A percentile compares a stretch with the other conserved stretches of the same genome.
phyloP scores from a whole-genome alignment of 1,140 invertebrate species.

The Bacillus rossius region DNA sequence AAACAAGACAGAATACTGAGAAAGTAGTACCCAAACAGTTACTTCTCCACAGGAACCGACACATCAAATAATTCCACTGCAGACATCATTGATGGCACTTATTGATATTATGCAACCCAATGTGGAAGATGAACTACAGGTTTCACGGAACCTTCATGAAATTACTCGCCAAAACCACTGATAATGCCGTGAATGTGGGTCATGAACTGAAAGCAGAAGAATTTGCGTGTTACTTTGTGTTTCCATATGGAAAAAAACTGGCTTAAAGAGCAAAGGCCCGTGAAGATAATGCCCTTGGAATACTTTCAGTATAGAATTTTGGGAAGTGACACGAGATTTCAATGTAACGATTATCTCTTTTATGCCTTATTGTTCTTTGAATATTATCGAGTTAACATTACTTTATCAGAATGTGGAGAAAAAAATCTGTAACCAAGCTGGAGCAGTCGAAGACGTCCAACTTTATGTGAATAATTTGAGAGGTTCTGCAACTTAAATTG shows the following conservation, averaged over 20 bases:
- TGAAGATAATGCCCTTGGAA: constrained; percentile 37
- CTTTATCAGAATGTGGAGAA: constrained; percentile 23
- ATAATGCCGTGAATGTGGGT: constrained; percentile 35
- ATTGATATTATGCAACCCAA: constrained; percentile 23
- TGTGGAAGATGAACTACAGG: constrained; percentile 34
- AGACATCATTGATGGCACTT: constrained; percentile 28
- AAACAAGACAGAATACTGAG: not conserved
- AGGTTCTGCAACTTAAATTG: constrained; percentile 29
- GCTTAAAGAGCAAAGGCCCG: constrained; percentile 34
- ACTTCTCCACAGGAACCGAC: not conserved
- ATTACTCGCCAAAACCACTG: constrained; percentile 31
- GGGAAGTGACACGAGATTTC: constrained; percentile 34
- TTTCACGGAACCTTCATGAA: constrained; percentile 30
- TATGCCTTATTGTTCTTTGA: constrained; percentile 38
- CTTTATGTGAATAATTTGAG: constrained; percentile 30
- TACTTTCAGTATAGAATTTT: constrained; percentile 39
- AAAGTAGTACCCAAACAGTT: not conserved
- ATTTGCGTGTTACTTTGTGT: constrained; percentile 36
- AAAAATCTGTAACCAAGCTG: constrained; percentile 21
- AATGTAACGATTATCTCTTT: constrained; percentile 39
- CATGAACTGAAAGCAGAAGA: constrained; percentile 39
- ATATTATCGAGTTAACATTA: constrained; percentile 33
- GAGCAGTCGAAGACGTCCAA: constrained; percentile 18
- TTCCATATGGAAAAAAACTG: constrained; percentile 37
- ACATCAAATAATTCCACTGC: constrained; percentile 19